Evolutionary conservation across 1,140 invertebrate species (phyloP).

Genomic region (Brachionus asplanchnoidis): DNA sequence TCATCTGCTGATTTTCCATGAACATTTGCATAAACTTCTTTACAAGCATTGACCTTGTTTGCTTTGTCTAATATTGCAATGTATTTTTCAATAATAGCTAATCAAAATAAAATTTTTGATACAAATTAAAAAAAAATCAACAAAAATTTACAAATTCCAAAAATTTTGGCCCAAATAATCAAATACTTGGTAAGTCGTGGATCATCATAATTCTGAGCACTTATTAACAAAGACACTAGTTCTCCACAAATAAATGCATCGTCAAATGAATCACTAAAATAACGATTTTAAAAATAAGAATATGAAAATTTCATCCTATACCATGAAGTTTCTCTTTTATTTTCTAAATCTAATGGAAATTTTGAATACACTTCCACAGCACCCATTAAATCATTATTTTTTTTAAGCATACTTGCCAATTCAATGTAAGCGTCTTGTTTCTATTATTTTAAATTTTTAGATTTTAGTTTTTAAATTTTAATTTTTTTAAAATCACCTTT

Average conservation of each 20-base stretch:
- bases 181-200: slow-evolving; percentile 1
- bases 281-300: background rate
- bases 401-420: slow-evolving; percentile 23
- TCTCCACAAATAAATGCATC: slow-evolving; percentile 28
- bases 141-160: background rate
- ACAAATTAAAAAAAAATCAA: background rate
- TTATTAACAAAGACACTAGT: slow-evolving; percentile 14
- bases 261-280: background rate
- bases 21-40: slow-evolving; percentile 28
- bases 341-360: background rate
- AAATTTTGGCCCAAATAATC: slow-evolving; percentile 16
- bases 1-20: slow-evolving; percentile 21
- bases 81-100: slow-evolving; percentile 41
- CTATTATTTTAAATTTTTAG: background rate
- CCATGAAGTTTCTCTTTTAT: background rate
- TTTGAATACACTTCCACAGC: slow-evolving; percentile 33
- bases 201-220: slow-evolving; percentile 30
- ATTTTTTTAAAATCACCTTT: background rate
- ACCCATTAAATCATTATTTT: slow-evolving; percentile 30
- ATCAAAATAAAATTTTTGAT: background rate
- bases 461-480: background rate
- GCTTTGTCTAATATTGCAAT: slow-evolving; percentile 23
- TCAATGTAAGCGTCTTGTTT: slow-evolving; percentile 40
- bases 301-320: background rate
- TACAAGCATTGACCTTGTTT: slow-evolving; percentile 19